Evolutionary conservation across 2,113 vertebrate genomes (phyloP).

Genomic region (Plotosus lineatus): DNA sequence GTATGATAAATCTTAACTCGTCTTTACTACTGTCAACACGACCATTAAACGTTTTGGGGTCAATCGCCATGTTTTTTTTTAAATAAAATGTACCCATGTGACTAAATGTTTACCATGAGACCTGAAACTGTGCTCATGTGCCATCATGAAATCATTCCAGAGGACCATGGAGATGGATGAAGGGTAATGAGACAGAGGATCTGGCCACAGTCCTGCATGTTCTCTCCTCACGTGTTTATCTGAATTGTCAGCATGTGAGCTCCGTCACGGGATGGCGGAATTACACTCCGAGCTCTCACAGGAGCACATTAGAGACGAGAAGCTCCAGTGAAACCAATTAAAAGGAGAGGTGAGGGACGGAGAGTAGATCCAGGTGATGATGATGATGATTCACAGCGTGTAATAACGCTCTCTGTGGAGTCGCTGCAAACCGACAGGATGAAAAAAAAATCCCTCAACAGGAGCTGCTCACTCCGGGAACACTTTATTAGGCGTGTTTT

Average conservation of each 20-base stretch:
- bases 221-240: background rate
- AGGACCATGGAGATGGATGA: background rate
- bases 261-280: background rate
- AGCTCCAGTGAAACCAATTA: constrained; percentile 57
- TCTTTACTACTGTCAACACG: background rate
- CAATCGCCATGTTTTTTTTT: background rate
- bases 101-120: background rate
- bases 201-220: background rate
- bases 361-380: constrained; percentile 35
- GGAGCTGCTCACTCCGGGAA: background rate
- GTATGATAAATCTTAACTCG: too few species aligned
- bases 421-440: background rate
- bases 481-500: too few species aligned
- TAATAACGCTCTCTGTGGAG: constrained; percentile 51
- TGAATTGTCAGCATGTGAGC: constrained; percentile 7
- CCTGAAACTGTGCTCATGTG: background rate
- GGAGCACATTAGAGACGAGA: constrained; percentile 33
- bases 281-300: constrained; percentile 25
- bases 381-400: constrained; percentile 43
- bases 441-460: background rate
- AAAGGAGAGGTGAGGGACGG: constrained; percentile 28
- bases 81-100: too few species aligned
- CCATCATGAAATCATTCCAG: background rate
- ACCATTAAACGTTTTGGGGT: background rate
- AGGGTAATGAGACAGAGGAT: constrained; percentile 8